Evolutionary conservation across 2,113 vertebrate genomes (phyloP).

Genomic region (Sylvietta virens): DNA sequence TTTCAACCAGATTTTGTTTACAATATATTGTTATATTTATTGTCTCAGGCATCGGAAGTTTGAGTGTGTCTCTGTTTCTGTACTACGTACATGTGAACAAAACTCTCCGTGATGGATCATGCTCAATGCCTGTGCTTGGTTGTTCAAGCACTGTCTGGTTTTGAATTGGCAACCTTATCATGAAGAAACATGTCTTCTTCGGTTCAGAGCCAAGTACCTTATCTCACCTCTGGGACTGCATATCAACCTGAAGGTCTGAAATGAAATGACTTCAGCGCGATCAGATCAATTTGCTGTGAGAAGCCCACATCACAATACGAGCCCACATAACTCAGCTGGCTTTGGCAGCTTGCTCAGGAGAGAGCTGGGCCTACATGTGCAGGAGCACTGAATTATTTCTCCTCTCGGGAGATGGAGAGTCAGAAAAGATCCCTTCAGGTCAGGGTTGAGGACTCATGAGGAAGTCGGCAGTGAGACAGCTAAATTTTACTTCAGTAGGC

Average conservation of each 20-base stretch:
- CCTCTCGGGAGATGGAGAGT: neutral
- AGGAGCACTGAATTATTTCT: slow-evolving; percentile 58
- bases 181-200: slow-evolving; percentile 58
- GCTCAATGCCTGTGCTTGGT: neutral
- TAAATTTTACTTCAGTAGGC: neutral
- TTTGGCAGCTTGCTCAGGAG: slow-evolving; percentile 45
- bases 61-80: neutral
- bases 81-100: neutral
- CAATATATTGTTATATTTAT: neutral
- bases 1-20: neutral
- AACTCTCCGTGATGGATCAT: neutral
- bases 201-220: slow-evolving; percentile 43
- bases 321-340: slow-evolving; percentile 48
- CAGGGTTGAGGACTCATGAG: slow-evolving; percentile 19
- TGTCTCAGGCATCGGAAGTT: neutral
- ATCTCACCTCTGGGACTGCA: slow-evolving; percentile 63
- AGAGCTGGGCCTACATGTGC: neutral
- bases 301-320: slow-evolving; percentile 10
- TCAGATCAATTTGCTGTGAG: slow-evolving; percentile 62
- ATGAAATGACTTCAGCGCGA: slow-evolving; percentile 32
- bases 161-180: slow-evolving; percentile 51
- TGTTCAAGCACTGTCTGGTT: neutral
- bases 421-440: slow-evolving; percentile 39
- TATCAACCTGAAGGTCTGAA: slow-evolving; percentile 50
- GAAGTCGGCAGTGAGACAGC: neutral